phyloP scores from a whole-genome alignment of 2,797 vertebrate genomes.

The Philypnodon macrostomus region DNA sequence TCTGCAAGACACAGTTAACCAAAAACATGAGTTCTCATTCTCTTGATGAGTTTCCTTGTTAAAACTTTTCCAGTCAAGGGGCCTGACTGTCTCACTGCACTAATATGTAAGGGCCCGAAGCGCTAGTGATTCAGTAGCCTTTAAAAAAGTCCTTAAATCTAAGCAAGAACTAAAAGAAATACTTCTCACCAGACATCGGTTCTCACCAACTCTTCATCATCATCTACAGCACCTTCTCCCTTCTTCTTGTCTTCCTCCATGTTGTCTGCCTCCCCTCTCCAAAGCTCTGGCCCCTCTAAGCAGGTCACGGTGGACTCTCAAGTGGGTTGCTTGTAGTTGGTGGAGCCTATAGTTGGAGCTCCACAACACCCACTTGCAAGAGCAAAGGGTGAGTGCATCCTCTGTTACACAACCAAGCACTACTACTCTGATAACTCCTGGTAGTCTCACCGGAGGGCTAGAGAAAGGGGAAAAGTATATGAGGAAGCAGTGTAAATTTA shows the following conservation, averaged over 20 bases:
- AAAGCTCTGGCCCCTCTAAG: conserved; percentile 77
- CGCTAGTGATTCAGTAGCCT: conserved; percentile 65
- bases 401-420: conserved; percentile 78
- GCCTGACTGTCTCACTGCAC: conserved; percentile 49
- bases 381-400: conserved; percentile 76
- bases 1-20: conserved; percentile 37
- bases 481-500: conserved; percentile 77
- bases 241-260: conserved; percentile 45
- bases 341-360: conserved; percentile 75
- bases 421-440: conserved; percentile 61
- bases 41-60: conserved; percentile 61
- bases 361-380: conserved; percentile 79
- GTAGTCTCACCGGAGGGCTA: conserved; percentile 72
- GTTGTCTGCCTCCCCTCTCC: conserved; percentile 42
- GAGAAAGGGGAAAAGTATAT: conserved; percentile 61
- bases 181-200: conserved; percentile 58
- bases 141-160: conserved; percentile 56
- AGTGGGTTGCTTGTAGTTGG: conserved; percentile 69
- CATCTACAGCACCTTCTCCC: conserved; percentile 57
- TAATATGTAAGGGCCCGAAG: conserved; percentile 61
- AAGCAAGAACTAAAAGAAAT: conserved; percentile 62
- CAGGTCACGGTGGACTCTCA: conserved; percentile 73
- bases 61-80: conserved; percentile 62
- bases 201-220: conserved; percentile 58
- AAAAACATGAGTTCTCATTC: conserved; percentile 41